Evolutionary conservation across 2,797 vertebrate species (phyloP).

Genomic region (Meda fulgida): DNA sequence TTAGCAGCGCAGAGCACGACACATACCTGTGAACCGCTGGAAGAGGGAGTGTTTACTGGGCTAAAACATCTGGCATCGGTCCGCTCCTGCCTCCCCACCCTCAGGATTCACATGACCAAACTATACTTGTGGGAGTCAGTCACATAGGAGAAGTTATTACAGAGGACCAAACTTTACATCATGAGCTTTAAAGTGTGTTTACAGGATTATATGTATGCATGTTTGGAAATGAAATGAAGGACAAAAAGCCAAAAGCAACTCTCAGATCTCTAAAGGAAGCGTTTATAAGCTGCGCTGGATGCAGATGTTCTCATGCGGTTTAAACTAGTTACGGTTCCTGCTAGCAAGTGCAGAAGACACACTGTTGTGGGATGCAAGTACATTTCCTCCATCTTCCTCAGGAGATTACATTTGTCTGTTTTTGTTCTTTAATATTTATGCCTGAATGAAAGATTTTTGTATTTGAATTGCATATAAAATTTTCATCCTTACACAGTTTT

Average conservation of each 20-base stretch:
- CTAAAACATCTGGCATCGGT: neutral
- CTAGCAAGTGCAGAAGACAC: neutral
- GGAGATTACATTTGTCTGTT: neutral
- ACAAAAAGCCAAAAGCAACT: neutral
- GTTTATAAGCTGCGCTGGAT: slow-evolving; percentile 7
- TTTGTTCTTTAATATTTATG: neutral
- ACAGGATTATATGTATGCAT: neutral
- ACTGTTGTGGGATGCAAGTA: neutral
- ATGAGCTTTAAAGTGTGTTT: neutral
- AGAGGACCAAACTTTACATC: neutral
- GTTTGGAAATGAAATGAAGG: slow-evolving; percentile 1
- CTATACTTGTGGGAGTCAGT: slow-evolving; percentile 19
- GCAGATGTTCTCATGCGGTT: slow-evolving; percentile 6
- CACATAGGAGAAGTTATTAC: neutral
- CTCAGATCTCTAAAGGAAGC: neutral
- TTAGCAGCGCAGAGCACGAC: slow-evolving; percentile 89
- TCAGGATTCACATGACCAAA: slow-evolving; percentile 43
- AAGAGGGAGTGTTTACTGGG: slow-evolving; percentile 13
- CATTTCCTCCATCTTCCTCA: neutral
- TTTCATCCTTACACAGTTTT: neutral
- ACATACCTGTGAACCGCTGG: slow-evolving; percentile 87
- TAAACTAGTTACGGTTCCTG: neutral
- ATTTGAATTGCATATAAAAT: neutral
- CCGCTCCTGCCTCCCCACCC: neutral
- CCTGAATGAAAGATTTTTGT: neutral